These are phyloP conservation scores for Pammene aurita DNA, from an alignment of 2,888 invertebrate species.

Conservation along the genomic window DNA sequence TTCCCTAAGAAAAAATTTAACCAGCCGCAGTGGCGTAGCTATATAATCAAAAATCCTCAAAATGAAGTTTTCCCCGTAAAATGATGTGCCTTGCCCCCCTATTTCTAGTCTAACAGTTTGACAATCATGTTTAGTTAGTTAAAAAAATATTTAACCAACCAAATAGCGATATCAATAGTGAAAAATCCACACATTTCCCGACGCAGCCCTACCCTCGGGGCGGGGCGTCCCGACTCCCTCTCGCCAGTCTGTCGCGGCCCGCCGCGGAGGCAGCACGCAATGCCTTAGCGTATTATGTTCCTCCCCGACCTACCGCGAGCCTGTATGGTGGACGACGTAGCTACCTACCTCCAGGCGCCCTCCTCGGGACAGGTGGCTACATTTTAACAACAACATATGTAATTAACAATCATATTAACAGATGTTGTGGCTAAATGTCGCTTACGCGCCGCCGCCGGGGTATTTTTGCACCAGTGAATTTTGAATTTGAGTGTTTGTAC, in stretches of 20 bases:
- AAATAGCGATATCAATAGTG: constrained; percentile 37
- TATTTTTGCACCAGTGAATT: constrained; percentile 62
- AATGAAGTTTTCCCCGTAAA: too few relatives aligned
- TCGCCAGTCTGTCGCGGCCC: constrained; percentile 80
- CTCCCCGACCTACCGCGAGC: constrained; percentile 96
- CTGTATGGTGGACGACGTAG: constrained; percentile 98
- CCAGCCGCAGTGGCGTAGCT: too few relatives aligned
- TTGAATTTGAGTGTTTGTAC: constrained; percentile 31
- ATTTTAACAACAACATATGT: constrained; percentile 82
- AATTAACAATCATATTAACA: constrained; percentile 84
- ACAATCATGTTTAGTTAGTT: too few relatives aligned
- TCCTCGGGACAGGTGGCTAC: constrained; percentile 95
- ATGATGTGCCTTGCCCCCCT: too few relatives aligned
- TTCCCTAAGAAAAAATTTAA: too few relatives aligned
- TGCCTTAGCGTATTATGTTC: constrained; percentile 88
- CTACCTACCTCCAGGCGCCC: constrained; percentile 96
- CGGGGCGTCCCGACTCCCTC: constrained; percentile 51
- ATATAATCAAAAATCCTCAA: too few relatives aligned
- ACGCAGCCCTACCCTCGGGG: constrained; percentile 55
- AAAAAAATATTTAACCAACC: neutral
- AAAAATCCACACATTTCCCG: constrained; percentile 56
- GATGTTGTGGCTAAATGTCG: constrained; percentile 82
- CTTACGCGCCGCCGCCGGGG: constrained; percentile 81
- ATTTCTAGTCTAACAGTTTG: too few relatives aligned
- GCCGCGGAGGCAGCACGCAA: constrained; percentile 80